These are phyloP conservation scores for Caenorhabditis angaria DNA, from an alignment of 2,888 invertebrate species.

Conservation along the genomic window DNA sequence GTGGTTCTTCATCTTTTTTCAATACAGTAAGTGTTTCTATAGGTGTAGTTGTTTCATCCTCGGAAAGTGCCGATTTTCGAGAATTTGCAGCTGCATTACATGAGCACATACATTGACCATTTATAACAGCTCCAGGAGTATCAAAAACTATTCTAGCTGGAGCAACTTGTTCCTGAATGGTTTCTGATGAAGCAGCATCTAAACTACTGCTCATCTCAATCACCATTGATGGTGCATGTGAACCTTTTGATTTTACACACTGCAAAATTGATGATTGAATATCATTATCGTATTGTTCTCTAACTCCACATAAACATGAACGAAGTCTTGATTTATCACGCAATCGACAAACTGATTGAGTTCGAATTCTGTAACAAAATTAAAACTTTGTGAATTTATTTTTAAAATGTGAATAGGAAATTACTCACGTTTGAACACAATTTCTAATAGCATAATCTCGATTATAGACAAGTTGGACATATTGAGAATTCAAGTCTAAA, in stretches of 20 bases:
- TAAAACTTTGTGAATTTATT: no score
- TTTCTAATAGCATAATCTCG: conserved; percentile 59
- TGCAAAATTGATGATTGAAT: conserved; percentile 55
- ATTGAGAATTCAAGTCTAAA: conserved; percentile 59
- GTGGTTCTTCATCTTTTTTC: conserved; percentile 32
- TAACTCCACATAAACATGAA: conserved; percentile 61
- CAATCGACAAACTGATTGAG: conserved; percentile 58
- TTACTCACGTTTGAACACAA: conserved; percentile 60
- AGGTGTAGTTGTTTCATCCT: conserved; percentile 1
- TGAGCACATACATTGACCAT: conserved; percentile 68
- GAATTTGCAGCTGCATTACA: conserved; percentile 37
- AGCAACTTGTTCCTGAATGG: conserved; percentile 34
- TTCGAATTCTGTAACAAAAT: conserved; percentile 50
- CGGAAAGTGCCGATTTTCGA: not conserved
- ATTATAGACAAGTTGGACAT: conserved; percentile 56
- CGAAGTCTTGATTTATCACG: conserved; percentile 55
- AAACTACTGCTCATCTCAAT: conserved; percentile 45
- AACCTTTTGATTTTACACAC: conserved; percentile 46
- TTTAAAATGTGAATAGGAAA: not conserved
- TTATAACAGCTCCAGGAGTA: conserved; percentile 55
- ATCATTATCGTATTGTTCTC: conserved; percentile 59
- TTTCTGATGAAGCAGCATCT: conserved; percentile 15
- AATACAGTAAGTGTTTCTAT: conserved; percentile 1
- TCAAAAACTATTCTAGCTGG: conserved; percentile 35
- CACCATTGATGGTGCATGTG: conserved; percentile 32